Conservation (phyloP, 1,140 invertebrate species). For the Ostrea denselamellosa region DNA sequence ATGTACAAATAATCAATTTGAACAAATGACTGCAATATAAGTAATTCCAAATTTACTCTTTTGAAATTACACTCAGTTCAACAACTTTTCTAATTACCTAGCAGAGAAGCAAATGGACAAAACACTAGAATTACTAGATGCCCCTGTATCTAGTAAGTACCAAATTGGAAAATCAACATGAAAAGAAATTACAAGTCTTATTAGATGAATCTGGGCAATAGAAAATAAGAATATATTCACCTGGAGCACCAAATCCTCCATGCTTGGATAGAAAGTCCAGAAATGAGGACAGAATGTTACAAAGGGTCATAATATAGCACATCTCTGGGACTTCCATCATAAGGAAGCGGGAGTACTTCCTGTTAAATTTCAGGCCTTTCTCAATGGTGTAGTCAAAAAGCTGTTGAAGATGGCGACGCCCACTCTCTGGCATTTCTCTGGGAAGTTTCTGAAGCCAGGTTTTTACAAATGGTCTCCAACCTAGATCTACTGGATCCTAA, state of each 20-base stretch:
- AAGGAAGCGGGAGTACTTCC: conserved; percentile 67
- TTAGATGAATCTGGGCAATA: background rate
- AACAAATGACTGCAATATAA: too few relatives aligned
- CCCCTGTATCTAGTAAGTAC: too few relatives aligned
- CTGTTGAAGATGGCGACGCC: conserved; percentile 80
- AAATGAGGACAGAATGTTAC: conserved; percentile 75
- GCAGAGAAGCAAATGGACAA: too few relatives aligned
- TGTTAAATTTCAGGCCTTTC: conserved; percentile 81
- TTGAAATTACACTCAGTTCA: too few relatives aligned
- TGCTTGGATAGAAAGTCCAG: conserved; percentile 74
- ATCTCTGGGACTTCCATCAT: conserved; percentile 70
- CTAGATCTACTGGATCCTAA: conserved; percentile 77
- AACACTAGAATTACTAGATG: too few relatives aligned
- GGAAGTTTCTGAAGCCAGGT: conserved; percentile 77
- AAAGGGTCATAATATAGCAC: conserved; percentile 72
- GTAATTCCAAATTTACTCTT: too few relatives aligned
- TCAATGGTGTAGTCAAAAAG: conserved; percentile 84
- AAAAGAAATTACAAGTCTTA: background rate
- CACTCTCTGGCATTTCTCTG: conserved; percentile 74
- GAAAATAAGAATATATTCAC: conserved; percentile 57
- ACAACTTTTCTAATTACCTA: too few relatives aligned
- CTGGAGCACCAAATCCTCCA: conserved; percentile 76
- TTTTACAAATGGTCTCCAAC: conserved; percentile 77
- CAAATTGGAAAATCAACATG: background rate
- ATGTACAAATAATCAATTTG: too few relatives aligned